Evolutionary conservation across 2,888 invertebrate genomes (phyloP).

Genomic region (Lasioglossum vierecki): DNA sequence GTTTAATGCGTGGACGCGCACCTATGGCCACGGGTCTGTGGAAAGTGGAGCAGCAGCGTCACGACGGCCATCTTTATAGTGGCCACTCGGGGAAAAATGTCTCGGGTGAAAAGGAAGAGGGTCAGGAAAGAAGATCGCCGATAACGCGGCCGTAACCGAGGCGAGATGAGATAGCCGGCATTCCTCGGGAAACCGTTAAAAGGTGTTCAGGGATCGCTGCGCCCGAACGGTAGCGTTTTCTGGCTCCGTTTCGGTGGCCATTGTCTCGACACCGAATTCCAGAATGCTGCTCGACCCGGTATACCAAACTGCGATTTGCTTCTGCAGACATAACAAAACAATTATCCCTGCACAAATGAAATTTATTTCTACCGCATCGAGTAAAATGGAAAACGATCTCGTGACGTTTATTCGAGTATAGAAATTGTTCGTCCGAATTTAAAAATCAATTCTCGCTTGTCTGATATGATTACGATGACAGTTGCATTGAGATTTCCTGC

Average conservation of each 20-base stretch:
- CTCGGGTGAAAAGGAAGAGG: constrained; percentile 33
- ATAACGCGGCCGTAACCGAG: constrained; percentile 33
- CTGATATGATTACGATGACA: no score
- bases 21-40: constrained; percentile 12
- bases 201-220: constrained; percentile 25
- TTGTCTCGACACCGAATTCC: constrained; percentile 2
- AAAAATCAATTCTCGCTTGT: no score
- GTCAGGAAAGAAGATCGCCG: constrained; percentile 36
- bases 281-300: neutral
- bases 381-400: no score
- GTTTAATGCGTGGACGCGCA: constrained; percentile 21
- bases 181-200: constrained; percentile 44
- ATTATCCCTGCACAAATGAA: neutral
- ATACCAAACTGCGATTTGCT: neutral
- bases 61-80: constrained; percentile 16
- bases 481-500: no score
- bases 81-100: constrained; percentile 12
- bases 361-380: no score
- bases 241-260: neutral
- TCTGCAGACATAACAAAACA: neutral
- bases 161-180: constrained; percentile 35
- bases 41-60: constrained; percentile 40
- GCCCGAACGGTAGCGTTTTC: neutral
- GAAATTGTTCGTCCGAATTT: no score
- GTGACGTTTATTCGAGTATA: no score